Evolutionary conservation across 2,113 vertebrate genomes (phyloP), one percentile per base, ranked within the genome.

Genomic region (Ceratotherium simum): DNA sequence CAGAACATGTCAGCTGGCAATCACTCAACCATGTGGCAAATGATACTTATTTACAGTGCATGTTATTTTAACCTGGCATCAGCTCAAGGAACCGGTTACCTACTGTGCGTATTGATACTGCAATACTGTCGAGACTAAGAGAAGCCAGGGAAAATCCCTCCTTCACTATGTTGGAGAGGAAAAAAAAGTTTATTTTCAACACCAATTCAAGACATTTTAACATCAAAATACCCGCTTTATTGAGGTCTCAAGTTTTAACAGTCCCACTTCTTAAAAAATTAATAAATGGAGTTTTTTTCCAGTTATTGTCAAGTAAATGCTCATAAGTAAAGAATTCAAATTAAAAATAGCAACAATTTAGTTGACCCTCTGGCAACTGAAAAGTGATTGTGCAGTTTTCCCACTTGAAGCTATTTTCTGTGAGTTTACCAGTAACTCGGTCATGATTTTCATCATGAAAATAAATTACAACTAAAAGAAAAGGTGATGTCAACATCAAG

Each of bases 391-490:
- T 11, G 13, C 3, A 48, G 7, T 69, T 72, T 86, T 42, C 5
- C 21, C n/a, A 25, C 10, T 67, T 23, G 36, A 21, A 58, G 17
- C 60, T 80, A 27, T 25, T 42, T 39, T 92, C 81, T 60, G 1
- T 85, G 46, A 78, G 31, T 25, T 95, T 85, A 82, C 73, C 33
- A 80, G 64, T 51, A 97, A 95, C 64, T 80, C 62, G 95, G 17
- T 95, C 94, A 36, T 56, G 12, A 96, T 16, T 75, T 92, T 79
- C 86, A 70, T 46, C 42, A 82, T 62, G 91, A 91, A 97, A 98
- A 91, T 78, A 96, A 76, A 60, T 79, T 97, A 70, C 31, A 90
- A 62, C 65, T n/a, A 75, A 58, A 84, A 91, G 65, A 80, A 72
- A 93, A 97, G 46, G 81, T 39, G 76, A 84, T 89, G 79, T 79